Evolutionary conservation across 2,888 invertebrate genomes (phyloP).

Genomic region (Rutpela maculata): DNA sequence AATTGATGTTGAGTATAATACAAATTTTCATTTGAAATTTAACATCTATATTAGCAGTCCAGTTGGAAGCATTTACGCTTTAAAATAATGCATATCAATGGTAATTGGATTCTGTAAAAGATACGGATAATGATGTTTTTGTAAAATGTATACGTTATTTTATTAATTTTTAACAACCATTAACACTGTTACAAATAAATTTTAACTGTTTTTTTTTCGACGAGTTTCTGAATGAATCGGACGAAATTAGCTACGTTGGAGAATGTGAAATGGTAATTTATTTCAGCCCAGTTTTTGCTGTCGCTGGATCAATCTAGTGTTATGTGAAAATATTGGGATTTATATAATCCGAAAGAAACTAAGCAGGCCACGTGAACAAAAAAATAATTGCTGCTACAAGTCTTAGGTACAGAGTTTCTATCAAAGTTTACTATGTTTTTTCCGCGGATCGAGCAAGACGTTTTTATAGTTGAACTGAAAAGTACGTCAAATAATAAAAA

Average conservation of each 20-base stretch:
- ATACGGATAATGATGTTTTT: conserved; percentile 32
- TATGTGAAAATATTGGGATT: conserved; percentile 31
- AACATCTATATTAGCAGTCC: conserved; percentile 38
- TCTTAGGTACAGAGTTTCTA: neutral
- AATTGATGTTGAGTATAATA: conserved; percentile 52
- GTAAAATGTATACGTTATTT: conserved; percentile 7
- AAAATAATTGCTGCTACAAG: neutral
- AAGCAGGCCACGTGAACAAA: conserved; percentile 3
- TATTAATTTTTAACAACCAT: conserved; percentile 31
- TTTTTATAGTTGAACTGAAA: too few species aligned
- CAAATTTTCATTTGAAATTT: conserved; percentile 42
- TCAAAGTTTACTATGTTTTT: neutral
- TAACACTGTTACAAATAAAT: conserved; percentile 16
- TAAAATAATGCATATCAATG: conserved; percentile 25
- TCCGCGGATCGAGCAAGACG: neutral
- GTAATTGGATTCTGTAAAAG: conserved; percentile 34
- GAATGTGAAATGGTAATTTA: conserved; percentile 37
- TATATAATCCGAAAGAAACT: conserved; percentile 25
- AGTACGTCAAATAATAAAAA: too few species aligned
- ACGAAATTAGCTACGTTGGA: conserved; percentile 25
- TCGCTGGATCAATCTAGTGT: neutral
- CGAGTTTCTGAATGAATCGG: conserved; percentile 23
- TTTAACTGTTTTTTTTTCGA: conserved; percentile 23
- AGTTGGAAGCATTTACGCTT: conserved; percentile 13
- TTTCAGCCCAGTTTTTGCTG: conserved; percentile 10